Evolutionary conservation across 2,797 vertebrate species (phyloP).

Genomic region (Lates japonicus): DNA sequence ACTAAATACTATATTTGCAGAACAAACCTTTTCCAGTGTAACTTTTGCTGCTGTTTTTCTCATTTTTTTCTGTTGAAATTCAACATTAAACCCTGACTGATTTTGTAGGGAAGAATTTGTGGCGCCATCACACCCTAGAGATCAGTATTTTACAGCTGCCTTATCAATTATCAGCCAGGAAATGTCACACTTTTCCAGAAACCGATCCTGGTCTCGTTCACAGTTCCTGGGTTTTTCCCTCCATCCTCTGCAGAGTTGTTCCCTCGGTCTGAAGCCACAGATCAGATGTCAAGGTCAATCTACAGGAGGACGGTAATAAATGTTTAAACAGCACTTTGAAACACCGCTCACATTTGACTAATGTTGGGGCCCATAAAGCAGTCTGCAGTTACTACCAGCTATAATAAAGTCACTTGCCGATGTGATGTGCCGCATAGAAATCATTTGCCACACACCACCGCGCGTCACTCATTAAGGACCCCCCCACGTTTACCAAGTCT

Average conservation of each 20-base stretch:
- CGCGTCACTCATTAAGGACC: constrained; percentile 6
- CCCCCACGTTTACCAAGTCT: not conserved
- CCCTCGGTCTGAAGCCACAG: constrained; percentile 22
- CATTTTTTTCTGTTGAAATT: not conserved
- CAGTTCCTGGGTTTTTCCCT: not conserved
- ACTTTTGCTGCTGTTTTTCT: not conserved
- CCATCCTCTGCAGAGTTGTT: not conserved
- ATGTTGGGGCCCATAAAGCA: constrained; percentile 30
- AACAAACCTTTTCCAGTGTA: not conserved
- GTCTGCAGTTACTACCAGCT: constrained; percentile 3
- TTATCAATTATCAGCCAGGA: not conserved
- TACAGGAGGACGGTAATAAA: constrained; percentile 6
- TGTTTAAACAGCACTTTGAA: constrained; percentile 22
- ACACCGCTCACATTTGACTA: constrained; percentile 29
- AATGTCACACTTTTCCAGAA: not conserved
- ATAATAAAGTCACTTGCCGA: constrained; percentile 35
- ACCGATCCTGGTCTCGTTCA: not conserved
- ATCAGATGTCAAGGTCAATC: constrained; percentile 27
- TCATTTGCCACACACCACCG: constrained; percentile 14
- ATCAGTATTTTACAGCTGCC: not conserved
- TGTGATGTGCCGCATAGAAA: not conserved
- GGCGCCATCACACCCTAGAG: not conserved
- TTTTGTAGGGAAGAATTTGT: constrained; percentile 10
- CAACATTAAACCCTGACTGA: not conserved
- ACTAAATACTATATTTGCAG: too few relatives aligned